A percentile compares a stretch with the other conserved stretches of the same genome.
phyloP scores from a whole-genome alignment of 1,140 invertebrate genomes.

The Diprion similis region DNA sequence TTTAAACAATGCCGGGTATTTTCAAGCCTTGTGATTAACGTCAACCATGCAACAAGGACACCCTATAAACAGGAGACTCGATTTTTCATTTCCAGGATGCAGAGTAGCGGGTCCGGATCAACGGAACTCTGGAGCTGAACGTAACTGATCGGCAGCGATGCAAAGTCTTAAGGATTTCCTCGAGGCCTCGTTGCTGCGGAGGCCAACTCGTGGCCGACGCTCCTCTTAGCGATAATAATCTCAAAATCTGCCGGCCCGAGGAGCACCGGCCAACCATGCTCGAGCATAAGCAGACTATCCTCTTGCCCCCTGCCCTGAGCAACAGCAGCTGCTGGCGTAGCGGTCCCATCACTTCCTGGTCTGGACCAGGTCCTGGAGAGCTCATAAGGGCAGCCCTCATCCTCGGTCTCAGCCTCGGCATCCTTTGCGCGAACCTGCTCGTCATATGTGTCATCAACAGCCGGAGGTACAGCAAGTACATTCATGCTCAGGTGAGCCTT shows the following conservation, averaged over 20 bases:
- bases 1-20: too few relatives aligned
- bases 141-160: neutral
- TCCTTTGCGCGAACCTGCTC: conserved; percentile 77
- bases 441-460: conserved; percentile 86
- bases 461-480: conserved; percentile 80
- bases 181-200: neutral
- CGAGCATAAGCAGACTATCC: conserved; percentile 61
- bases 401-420: conserved; percentile 75
- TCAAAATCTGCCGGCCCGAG: neutral
- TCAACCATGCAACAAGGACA: too few relatives aligned
- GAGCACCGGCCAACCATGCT: conserved; percentile 32
- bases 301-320: conserved; percentile 77
- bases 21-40: too few relatives aligned
- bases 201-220: neutral
- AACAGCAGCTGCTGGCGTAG: conserved; percentile 82
- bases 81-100: too few relatives aligned
- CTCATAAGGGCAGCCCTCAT: conserved; percentile 78
- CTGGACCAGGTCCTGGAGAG: conserved; percentile 70
- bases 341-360: conserved; percentile 65
- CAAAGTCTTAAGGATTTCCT: neutral
- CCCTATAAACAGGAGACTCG: too few relatives aligned
- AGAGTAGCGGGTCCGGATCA: neutral
- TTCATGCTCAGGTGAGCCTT: conserved; percentile 78
- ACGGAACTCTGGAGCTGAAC: neutral
- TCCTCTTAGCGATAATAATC: neutral